Percentiles rank a stretch among this genome's conserved stretches.
Conservation (phyloP, 2,888 invertebrate species). For the Heteropelma amictum region DNA sequence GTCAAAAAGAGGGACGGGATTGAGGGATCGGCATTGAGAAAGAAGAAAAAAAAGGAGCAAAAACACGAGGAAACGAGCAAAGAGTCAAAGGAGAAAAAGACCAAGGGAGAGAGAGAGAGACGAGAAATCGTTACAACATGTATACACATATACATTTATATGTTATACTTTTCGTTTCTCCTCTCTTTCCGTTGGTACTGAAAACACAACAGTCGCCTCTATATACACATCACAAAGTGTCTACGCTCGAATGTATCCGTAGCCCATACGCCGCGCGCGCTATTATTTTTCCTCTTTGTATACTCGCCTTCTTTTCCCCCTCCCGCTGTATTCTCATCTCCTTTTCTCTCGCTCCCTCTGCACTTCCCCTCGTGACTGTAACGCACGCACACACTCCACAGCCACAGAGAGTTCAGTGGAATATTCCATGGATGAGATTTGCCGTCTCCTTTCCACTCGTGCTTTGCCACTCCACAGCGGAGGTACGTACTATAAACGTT, state of each 20-base stretch:
- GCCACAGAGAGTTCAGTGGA: conserved; percentile 62
- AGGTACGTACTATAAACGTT: too few species aligned
- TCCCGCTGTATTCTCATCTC: not conserved
- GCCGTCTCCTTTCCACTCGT: conserved; percentile 51
- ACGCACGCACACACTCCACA: not conserved
- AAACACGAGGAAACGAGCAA: not conserved
- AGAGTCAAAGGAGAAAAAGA: conserved; percentile 33
- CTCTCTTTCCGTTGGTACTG: not conserved
- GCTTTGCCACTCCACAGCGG: conserved; percentile 5
- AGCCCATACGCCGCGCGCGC: too few species aligned
- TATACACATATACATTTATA: not conserved
- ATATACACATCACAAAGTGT: too few species aligned
- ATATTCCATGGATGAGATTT: conserved; percentile 63
- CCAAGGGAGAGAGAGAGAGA: conserved; percentile 24
- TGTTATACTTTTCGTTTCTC: not conserved
- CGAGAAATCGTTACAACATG: too few species aligned
- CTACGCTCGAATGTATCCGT: too few species aligned
- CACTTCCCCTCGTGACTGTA: not conserved
- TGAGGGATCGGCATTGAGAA: not conserved
- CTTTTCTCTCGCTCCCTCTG: too few species aligned
- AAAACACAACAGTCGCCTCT: too few species aligned
- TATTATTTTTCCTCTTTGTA: too few species aligned
- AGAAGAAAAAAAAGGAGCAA: conserved; percentile 1
- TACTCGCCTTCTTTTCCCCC: too few species aligned
- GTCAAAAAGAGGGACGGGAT: conserved; percentile 28